A percentile compares a stretch with the other conserved stretches of the same genome.
These are phyloP conservation scores for Gymnocephalus cernua DNA, from an alignment of 2,113 vertebrate genomes.

Conservation along the genomic window DNA sequence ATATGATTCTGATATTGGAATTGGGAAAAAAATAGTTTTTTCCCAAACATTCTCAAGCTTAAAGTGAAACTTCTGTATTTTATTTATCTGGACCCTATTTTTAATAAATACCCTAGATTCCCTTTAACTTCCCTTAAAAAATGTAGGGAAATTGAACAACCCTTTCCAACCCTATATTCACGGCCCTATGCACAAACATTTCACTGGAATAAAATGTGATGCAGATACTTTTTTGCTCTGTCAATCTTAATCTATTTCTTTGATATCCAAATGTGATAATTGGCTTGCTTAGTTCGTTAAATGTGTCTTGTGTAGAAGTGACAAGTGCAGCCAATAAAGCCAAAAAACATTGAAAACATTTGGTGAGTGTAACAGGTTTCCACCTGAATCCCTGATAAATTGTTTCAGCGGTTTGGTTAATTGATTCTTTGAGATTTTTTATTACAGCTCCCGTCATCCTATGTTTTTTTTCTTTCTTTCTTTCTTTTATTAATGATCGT, in stretches of 20 bases:
- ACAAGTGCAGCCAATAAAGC: background rate
- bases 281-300: background rate
- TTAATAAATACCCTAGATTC: too few relatives aligned
- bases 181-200: too few relatives aligned
- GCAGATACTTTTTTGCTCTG: background rate
- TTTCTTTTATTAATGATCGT: background rate
- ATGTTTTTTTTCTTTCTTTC: background rate
- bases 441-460: background rate
- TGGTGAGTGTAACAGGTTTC: background rate
- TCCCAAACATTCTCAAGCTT: too few relatives aligned
- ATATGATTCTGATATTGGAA: too few relatives aligned
- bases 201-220: too few relatives aligned
- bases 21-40: too few relatives aligned
- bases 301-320: background rate
- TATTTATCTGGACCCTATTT: too few relatives aligned
- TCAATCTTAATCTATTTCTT: background rate
- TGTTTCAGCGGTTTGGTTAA: background rate
- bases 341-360: background rate
- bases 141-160: too few relatives aligned
- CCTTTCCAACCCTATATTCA: too few relatives aligned
- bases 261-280: background rate
- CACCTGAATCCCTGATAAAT: background rate
- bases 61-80: too few relatives aligned
- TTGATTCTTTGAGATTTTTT: conserved; percentile 7
- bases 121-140: too few relatives aligned